Percentiles rank a stretch among this genome's conserved stretches.
phyloP scores from a whole-genome alignment of 2,113 vertebrate species.

The Ariopsis seemanni region DNA sequence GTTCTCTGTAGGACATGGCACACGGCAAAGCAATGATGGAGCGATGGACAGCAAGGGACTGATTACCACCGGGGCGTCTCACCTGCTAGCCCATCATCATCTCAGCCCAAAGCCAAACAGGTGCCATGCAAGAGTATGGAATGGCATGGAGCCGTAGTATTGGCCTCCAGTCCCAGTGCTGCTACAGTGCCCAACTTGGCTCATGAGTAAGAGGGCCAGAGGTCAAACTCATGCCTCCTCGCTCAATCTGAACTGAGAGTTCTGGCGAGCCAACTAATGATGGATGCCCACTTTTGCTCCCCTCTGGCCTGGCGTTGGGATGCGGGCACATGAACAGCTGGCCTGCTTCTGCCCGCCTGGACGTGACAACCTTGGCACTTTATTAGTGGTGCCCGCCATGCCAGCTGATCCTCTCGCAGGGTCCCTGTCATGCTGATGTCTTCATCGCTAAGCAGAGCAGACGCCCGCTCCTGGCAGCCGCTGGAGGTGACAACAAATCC shows the following conservation, averaged over 20 bases:
- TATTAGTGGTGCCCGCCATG: slow-evolving; percentile 91
- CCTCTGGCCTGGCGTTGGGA: slow-evolving; percentile 48
- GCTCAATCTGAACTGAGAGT: slow-evolving; percentile 36
- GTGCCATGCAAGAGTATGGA: slow-evolving; percentile 46
- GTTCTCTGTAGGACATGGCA: slow-evolving; percentile 49
- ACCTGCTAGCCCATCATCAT: slow-evolving; percentile 51
- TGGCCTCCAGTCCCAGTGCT: slow-evolving; percentile 6
- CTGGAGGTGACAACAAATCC: slow-evolving; percentile 99
- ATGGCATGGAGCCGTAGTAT: slow-evolving; percentile 34
- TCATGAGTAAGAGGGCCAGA: slow-evolving; percentile 39
- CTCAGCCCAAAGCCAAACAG: slow-evolving; percentile 49
- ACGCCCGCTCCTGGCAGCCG: slow-evolving; percentile 95
- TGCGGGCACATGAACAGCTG: slow-evolving; percentile 79
- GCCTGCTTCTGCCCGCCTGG: slow-evolving; percentile 86
- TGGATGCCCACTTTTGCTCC: slow-evolving; percentile 14
- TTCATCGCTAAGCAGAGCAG: slow-evolving; percentile 99
- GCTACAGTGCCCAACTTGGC: slow-evolving; percentile 25
- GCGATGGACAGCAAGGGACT: slow-evolving; percentile 52
- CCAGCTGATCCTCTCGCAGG: slow-evolving; percentile 97
- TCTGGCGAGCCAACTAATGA: slow-evolving; percentile 13
- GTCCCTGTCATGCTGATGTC: slow-evolving; percentile 97
- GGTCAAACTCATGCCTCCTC: slow-evolving; percentile 42
- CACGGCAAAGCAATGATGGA: slow-evolving; percentile 48
- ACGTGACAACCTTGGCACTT: slow-evolving; percentile 86
- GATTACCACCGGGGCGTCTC: slow-evolving; percentile 56